Evolutionary conservation across 2,888 invertebrate species (phyloP), one percentile per base, ranked within the genome.

Genomic region (Folsomia manolachei): DNA sequence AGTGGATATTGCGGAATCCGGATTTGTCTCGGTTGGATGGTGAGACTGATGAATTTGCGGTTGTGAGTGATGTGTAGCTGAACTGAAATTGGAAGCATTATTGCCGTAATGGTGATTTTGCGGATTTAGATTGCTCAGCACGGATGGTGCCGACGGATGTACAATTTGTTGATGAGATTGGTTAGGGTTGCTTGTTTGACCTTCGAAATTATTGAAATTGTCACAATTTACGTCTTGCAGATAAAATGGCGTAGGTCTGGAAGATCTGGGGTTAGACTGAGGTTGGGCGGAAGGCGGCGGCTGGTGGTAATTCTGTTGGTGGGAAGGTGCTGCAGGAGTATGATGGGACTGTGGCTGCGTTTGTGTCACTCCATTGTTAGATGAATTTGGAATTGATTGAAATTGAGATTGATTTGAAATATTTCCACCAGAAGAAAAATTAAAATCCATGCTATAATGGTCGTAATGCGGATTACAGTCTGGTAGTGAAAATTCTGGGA

Each of bases 171-270:
- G 39, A 39, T 39, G 39, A 9, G 39, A 39, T 14, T 39, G 39
- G 7, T 39, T 4, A 39, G 39, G 39, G 14, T 39, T 39, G 14
- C 14, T 39, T 4, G 39, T 9, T 39, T 4, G 39, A 4, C 4
- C 14, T 39, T 39, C 39, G 14, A 39, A 39, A 14, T 14, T 39
- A 39, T 39, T 39, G 39, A 9, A 39, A 39, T 39, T 39, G 39
- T 39, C 39, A 39, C 39, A 39, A 14, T 39, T 39, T 1, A 71
- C 71, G 63, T 71, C 68, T 68, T 62, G 67, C 27, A 71, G 66
- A n/a, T 71, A 71, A 27, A 68, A 71, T 1, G 71, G 71, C 0
- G 68, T 63, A 21, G 63, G 52, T 67, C 68, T 67, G 14, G 25
- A 11, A 0, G 70, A 27, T 27, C 56, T 9, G 60, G 4, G 39